A percentile compares a stretch with the other conserved stretches of the same genome.
phyloP scores from a whole-genome alignment of 2,888 invertebrate genomes.

The Drosophila meridionalis region DNA sequence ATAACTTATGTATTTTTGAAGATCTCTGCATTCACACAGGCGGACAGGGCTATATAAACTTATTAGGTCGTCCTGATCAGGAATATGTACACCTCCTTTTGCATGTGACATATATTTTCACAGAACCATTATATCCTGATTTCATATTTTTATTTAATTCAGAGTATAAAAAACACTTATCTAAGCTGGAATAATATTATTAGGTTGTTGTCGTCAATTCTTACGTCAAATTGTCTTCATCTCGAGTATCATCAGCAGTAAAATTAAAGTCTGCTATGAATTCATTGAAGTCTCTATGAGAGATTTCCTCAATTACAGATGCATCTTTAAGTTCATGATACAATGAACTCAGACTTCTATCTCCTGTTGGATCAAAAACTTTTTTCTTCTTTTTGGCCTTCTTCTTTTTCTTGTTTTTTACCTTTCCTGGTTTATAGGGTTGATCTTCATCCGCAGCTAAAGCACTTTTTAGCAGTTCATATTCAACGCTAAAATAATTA shows the following conservation, averaged over 20 bases:
- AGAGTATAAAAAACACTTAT: background rate
- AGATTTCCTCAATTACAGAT: conserved; percentile 87
- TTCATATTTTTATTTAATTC: too few relatives aligned
- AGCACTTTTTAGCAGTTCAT: conserved; percentile 84
- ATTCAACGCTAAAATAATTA: conserved; percentile 77
- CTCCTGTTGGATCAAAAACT: conserved; percentile 87
- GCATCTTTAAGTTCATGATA: conserved; percentile 87
- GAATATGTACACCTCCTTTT: too few relatives aligned
- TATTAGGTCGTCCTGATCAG: too few relatives aligned
- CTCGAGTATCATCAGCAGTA: conserved; percentile 85
- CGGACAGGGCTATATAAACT: too few relatives aligned
- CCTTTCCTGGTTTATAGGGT: conserved; percentile 75
- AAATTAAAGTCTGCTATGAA: conserved; percentile 89
- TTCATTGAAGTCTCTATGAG: conserved; percentile 86
- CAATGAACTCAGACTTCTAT: conserved; percentile 87
- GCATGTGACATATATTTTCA: too few relatives aligned
- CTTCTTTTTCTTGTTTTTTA: conserved; percentile 57
- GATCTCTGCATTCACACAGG: too few relatives aligned
- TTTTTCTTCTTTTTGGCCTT: conserved; percentile 84
- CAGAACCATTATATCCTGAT: too few relatives aligned
- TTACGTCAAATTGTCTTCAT: conserved; percentile 71
- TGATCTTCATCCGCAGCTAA: conserved; percentile 82
- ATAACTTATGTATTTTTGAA: too few relatives aligned
- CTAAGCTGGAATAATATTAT: background rate
- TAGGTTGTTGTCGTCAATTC: conserved; percentile 4